A percentile compares a stretch with the other conserved stretches of the same genome.
Evolutionary conservation across 2,888 invertebrate species (phyloP).

Genomic region (Protodeltote pygarga): DNA sequence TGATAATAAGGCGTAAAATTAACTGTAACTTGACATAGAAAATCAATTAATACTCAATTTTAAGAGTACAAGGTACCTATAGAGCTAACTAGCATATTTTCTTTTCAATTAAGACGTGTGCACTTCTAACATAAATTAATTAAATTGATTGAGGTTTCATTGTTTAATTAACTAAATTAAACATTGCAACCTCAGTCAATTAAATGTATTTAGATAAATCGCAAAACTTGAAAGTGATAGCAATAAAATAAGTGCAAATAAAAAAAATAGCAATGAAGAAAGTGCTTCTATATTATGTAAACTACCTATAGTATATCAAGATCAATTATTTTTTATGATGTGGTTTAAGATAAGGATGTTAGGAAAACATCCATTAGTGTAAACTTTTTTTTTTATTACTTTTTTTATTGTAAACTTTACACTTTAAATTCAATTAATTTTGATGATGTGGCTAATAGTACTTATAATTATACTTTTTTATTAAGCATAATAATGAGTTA

Average conservation of each 20-base stretch:
- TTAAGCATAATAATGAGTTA: background rate
- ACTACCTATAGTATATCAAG: slow-evolving; percentile 2
- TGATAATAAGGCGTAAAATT: slow-evolving; percentile 32
- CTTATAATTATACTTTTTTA: background rate
- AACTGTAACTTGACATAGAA: background rate
- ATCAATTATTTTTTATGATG: slow-evolving; percentile 1
- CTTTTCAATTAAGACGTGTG: background rate
- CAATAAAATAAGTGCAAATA: background rate
- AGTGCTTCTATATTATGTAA: background rate
- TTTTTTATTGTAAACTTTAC: slow-evolving; percentile 10
- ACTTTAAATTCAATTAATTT: background rate
- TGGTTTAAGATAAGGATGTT: slow-evolving; percentile 8
- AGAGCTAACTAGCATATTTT: background rate
- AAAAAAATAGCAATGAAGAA: slow-evolving; percentile 7
- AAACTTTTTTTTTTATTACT: too few species aligned
- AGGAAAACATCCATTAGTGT: too few species aligned
- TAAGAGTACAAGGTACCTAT: background rate
- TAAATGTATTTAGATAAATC: background rate
- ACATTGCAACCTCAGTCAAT: background rate
- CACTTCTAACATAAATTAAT: too few species aligned
- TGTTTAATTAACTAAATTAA: background rate
- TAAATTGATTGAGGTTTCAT: too few species aligned
- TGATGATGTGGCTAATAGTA: slow-evolving; percentile 31
- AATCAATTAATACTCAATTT: slow-evolving; percentile 2
- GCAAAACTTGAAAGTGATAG: background rate